Conservation (phyloP, 2,888 invertebrate genomes). For the Rapana venosa region DNA sequence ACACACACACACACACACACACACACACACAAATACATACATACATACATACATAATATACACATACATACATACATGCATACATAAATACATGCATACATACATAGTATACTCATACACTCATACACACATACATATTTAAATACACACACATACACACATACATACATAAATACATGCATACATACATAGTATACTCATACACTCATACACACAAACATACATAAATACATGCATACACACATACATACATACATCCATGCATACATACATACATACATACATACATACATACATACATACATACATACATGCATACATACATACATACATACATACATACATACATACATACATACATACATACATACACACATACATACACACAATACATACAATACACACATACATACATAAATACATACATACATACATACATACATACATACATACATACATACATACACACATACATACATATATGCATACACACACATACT, state of each 20-base stretch:
- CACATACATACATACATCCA: background rate
- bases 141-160: background rate
- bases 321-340: background rate
- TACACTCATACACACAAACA: background rate
- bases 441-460: too few species aligned
- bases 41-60: too few species aligned
- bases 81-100: too few species aligned
- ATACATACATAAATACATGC: background rate
- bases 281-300: background rate
- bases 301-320: background rate
- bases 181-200: too few species aligned
- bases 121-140: background rate
- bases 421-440: too few species aligned
- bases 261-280: background rate
- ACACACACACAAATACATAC: too few species aligned
- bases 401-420: too few species aligned
- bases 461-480: too few species aligned
- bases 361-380: background rate
- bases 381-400: constrained; percentile 1
- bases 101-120: background rate
- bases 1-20: too few species aligned
- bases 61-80: too few species aligned
- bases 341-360: background rate
- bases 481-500: too few species aligned
- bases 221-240: background rate